Evolutionary conservation across 2,797 vertebrate species (phyloP).

Genomic region (Perodicticus potto): DNA sequence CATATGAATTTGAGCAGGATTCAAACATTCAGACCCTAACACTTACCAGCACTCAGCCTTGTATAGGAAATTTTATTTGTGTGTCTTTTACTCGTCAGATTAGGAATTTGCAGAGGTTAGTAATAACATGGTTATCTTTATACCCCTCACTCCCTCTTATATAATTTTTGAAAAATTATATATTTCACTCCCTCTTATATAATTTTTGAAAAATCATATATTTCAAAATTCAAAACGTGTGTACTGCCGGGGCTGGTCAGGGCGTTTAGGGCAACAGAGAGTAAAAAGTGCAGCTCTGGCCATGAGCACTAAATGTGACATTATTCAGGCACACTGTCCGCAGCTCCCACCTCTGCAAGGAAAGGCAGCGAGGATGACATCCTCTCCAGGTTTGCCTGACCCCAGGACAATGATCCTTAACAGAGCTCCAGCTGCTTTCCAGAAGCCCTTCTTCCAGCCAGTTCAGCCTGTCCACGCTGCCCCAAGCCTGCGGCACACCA

Average conservation of each 20-base stretch:
- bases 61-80: background rate
- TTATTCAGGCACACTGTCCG: background rate
- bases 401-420: background rate
- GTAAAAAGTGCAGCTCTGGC: background rate
- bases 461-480: no score
- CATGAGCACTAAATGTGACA: background rate
- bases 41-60: background rate
- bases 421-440: background rate
- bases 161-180: background rate
- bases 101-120: background rate
- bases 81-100: conserved; percentile 9
- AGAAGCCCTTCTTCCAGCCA: background rate
- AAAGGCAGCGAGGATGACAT: background rate
- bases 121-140: background rate
- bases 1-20: background rate
- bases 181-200: background rate
- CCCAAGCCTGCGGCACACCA: no score
- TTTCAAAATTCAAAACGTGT: background rate
- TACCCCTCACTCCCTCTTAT: background rate
- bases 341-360: background rate
- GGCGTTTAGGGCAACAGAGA: background rate
- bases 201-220: background rate
- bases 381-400: background rate
- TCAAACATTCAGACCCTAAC: background rate
- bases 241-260: background rate